Base-by-base conservation (phyloP, 2,888 invertebrate species). In the Nephrocerus scutellatus region DNA sequence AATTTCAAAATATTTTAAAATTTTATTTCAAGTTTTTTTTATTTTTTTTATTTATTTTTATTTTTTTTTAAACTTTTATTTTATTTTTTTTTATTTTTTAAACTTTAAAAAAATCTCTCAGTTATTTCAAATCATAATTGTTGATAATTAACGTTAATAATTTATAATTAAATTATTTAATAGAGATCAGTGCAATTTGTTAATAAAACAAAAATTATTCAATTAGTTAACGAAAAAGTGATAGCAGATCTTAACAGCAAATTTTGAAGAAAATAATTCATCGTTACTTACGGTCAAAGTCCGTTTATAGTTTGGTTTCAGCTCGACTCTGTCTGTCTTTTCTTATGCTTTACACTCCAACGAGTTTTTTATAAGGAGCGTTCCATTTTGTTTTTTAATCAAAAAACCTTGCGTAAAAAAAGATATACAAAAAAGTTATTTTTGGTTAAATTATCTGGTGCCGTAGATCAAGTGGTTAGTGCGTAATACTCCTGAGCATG, bases 161-260 rank as follows among this genome's bases (percentile, higher is more conserved):
- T 41, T 44, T 30, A 32, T 39, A 37, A 26, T 47, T 45, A 44
- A 35, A 39, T 39, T 43, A 22, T 47, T 40, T 39, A 40, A 46
- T 39, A 44, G 41, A 43, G 49, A 49, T 49, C 51, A 49, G 52
- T 53, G 51, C 50, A 50, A 50, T 49, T 49, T 51, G 48, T 48
- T 10, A 29, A 26, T 33, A 47, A 47, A 47, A 45, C 38, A 49
- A 46, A 42, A 35, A 26, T 31, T 31, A 40, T 24, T 20, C 36
- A 31, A 39, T 30, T 15, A 38, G 14, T 15, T 34, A 31, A 30
- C 6, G 21, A 29, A 26, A 38, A 36, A 20, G 22, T n/a, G 13
- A 35, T 28, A 29, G n/a, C 19, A 32, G n/a, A n/a, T n/a, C n/a
- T n/a, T n/a, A n/a, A n/a, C n/a, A n/a, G n/a, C n/a, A 15, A 30